A percentile compares a stretch with the other conserved stretches of the same genome.
Conservation (phyloP, 1,140 invertebrate genomes). For the Leptinotarsa lineolata region DNA sequence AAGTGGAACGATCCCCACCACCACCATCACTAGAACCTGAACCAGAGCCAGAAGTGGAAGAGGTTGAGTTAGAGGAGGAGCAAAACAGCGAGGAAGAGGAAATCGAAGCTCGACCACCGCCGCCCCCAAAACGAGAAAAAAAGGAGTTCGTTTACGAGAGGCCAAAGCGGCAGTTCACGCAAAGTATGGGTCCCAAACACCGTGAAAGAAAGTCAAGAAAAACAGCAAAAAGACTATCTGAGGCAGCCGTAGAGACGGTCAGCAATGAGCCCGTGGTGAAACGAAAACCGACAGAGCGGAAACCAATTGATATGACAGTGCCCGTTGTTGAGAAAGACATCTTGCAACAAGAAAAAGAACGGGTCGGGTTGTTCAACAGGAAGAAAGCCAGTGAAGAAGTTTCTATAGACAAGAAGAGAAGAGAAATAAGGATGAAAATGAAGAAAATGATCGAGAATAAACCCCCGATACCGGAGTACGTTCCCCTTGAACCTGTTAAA, state of each 20-base stretch:
- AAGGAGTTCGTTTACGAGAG: constrained; percentile 52
- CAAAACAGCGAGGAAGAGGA: constrained; percentile 47
- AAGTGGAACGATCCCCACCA: constrained; percentile 31
- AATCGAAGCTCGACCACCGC: constrained; percentile 33
- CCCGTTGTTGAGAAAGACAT: constrained; percentile 50
- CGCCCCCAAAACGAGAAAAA: constrained; percentile 46
- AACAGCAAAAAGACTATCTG: constrained; percentile 24
- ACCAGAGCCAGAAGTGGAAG: constrained; percentile 40
- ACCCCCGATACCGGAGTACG: constrained; percentile 44
- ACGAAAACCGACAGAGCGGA: constrained; percentile 14
- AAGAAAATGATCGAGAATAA: constrained; percentile 42
- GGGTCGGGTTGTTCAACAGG: constrained; percentile 47
- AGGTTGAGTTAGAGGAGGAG: constrained; percentile 48
- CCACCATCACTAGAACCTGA: constrained; percentile 36
- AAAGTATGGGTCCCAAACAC: constrained; percentile 49
- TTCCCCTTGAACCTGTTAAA: constrained; percentile 50
- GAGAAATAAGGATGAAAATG: constrained; percentile 46
- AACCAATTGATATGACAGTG: constrained; percentile 47
- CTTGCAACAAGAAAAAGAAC: constrained; percentile 50
- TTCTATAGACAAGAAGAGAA: constrained; percentile 44
- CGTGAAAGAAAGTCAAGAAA: constrained; percentile 43
- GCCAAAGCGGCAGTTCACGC: constrained; percentile 46
- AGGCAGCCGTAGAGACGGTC: constrained; percentile 3
- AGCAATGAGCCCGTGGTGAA: constrained; percentile 1
- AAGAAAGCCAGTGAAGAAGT: constrained; percentile 51